Evolutionary conservation across 2,888 invertebrate genomes (phyloP).

Genomic region (Fragum whitleyi): DNA sequence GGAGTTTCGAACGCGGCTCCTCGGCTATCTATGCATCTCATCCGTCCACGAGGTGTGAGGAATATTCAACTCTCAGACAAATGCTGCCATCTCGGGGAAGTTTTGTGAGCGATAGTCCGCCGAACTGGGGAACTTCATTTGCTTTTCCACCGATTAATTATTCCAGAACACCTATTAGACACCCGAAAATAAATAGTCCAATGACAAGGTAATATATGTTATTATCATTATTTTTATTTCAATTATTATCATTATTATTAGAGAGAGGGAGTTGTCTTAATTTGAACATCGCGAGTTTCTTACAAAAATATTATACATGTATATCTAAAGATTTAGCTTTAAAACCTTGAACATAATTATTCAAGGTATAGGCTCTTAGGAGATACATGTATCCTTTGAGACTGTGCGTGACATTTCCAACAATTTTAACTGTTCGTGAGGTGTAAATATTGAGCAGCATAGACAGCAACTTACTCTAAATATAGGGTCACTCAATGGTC

Average conservation of each 20-base stretch:
- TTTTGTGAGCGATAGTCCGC: slow-evolving; percentile 63
- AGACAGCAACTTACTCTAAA: too few relatives aligned
- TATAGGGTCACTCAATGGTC: too few relatives aligned
- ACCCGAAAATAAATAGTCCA: slow-evolving; percentile 80
- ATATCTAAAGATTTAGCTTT: too few relatives aligned
- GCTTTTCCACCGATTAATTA: slow-evolving; percentile 65
- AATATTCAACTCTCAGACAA: slow-evolving; percentile 82
- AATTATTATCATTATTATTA: neutral
- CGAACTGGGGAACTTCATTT: slow-evolving; percentile 80
- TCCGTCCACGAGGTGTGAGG: slow-evolving; percentile 77
- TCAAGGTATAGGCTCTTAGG: too few relatives aligned
- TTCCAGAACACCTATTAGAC: slow-evolving; percentile 58
- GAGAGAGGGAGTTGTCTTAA: too few relatives aligned
- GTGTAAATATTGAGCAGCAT: too few relatives aligned
- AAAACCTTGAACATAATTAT: too few relatives aligned
- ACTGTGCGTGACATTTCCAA: too few relatives aligned
- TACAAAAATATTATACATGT: too few relatives aligned
- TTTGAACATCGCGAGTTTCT: too few relatives aligned
- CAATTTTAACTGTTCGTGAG: too few relatives aligned
- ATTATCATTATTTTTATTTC: slow-evolving; percentile 20
- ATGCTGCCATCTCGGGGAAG: slow-evolving; percentile 80
- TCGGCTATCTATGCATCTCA: slow-evolving; percentile 70
- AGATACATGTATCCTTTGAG: too few relatives aligned
- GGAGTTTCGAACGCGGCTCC: slow-evolving; percentile 69
- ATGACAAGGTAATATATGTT: slow-evolving; percentile 84